phyloP scores from a whole-genome alignment of 2,113 vertebrate genomes.

The Pithys albifrons region DNA sequence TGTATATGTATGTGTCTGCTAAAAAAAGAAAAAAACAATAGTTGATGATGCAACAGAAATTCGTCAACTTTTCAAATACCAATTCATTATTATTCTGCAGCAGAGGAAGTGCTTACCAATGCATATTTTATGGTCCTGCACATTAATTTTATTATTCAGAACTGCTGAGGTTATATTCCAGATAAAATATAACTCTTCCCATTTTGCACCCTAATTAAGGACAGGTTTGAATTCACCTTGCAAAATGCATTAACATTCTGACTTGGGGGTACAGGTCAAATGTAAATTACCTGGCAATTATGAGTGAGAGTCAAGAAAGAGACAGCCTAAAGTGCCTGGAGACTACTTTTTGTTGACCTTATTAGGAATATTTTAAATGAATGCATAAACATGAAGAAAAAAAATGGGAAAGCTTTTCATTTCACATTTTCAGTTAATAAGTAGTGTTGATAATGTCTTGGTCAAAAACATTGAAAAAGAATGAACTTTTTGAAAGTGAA shows the following conservation, averaged over 20 bases:
- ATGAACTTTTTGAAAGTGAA: neutral
- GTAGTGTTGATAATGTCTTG: neutral
- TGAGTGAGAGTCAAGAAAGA: constrained; percentile 22
- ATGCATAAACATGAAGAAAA: constrained; percentile 18
- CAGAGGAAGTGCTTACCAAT: neutral
- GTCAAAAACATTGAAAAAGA: neutral
- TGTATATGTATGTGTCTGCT: neutral
- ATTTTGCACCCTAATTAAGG: constrained; percentile 40
- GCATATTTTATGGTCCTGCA: constrained; percentile 1
- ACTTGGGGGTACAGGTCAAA: constrained; percentile 60
- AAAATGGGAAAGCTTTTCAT: neutral
- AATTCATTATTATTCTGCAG: neutral
- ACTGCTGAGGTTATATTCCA: constrained; percentile 40
- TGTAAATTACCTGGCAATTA: constrained; percentile 69
- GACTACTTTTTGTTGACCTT: constrained; percentile 57
- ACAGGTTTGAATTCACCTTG: constrained; percentile 57
- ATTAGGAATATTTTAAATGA: constrained; percentile 35
- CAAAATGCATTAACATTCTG: constrained; percentile 57
- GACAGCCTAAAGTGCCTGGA: neutral
- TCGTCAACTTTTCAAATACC: neutral
- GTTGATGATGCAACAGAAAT: neutral
- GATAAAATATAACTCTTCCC: constrained; percentile 18
- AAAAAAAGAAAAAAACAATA: neutral
- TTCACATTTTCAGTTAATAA: neutral
- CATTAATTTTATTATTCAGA: constrained; percentile 29